phyloP scores from a whole-genome alignment of 2,113 vertebrate genomes.

The Pundamilia nyererei region DNA sequence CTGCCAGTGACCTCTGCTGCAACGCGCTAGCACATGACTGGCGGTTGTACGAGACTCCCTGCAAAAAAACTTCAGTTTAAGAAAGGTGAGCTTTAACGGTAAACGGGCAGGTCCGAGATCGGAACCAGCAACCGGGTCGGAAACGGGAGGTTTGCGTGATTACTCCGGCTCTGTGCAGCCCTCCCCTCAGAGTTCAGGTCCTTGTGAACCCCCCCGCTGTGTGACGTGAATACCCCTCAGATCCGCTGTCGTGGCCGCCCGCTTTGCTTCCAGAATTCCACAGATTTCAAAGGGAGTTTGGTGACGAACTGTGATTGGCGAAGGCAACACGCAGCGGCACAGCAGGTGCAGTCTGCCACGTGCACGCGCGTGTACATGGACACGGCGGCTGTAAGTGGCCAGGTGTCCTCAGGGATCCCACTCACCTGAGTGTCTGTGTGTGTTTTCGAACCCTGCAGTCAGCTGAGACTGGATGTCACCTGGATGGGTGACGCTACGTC shows the following conservation, averaged over 20 bases:
- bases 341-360: not conserved
- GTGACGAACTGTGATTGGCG: not conserved
- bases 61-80: not conserved
- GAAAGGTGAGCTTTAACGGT: not conserved
- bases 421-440: not conserved
- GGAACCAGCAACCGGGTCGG: not conserved
- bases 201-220: not conserved
- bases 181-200: not conserved
- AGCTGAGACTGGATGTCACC: not conserved
- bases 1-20: constrained; percentile 31
- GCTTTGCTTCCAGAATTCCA: not conserved
- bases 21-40: not conserved
- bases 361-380: not conserved
- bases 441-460: not conserved
- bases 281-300: no score
- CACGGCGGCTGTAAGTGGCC: not conserved
- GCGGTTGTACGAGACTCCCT: not conserved
- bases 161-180: accelerated
- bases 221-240: not conserved
- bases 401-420: not conserved
- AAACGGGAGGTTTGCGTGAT: not conserved
- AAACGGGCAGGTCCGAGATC: not conserved
- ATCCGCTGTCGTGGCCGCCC: not conserved
- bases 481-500: not conserved
- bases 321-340: not conserved